Conservation (phyloP, 2,888 invertebrate genomes). For the Eupithecia centaureata region DNA sequence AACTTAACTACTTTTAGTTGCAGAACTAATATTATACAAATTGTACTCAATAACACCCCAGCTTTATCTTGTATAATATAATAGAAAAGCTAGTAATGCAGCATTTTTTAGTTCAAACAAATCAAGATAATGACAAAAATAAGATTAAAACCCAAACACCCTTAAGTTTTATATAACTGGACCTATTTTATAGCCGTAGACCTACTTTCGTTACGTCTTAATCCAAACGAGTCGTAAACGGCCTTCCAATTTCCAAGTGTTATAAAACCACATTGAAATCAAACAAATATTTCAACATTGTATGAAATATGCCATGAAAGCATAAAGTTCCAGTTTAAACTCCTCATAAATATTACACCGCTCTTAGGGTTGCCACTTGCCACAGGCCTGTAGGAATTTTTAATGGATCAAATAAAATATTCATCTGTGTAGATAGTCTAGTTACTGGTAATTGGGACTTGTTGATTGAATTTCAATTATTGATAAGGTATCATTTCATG, state of each 20-base stretch:
- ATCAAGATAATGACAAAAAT: too few species aligned
- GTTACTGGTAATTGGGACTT: not conserved
- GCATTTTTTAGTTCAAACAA: too few species aligned
- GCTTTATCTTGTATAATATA: too few species aligned
- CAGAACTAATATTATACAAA: too few species aligned
- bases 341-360: conserved; percentile 38
- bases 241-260: conserved; percentile 12
- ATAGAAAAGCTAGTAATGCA: too few species aligned
- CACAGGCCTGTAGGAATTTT: not conserved
- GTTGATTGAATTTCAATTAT: not conserved
- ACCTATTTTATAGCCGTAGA: not conserved
- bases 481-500: not conserved
- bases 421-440: not conserved
- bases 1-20: too few species aligned
- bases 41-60: too few species aligned
- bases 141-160: not conserved
- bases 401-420: not conserved
- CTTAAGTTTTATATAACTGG: not conserved
- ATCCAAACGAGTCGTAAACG: conserved; percentile 1
- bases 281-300: conserved; percentile 35
- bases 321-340: conserved; percentile 34
- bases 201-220: not conserved
- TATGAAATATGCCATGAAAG: conserved; percentile 37
- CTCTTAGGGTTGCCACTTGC: conserved; percentile 24
- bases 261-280: conserved; percentile 21